Conservation (phyloP, 2,113 vertebrate genomes). For the Spheniscus mendiculus region DNA sequence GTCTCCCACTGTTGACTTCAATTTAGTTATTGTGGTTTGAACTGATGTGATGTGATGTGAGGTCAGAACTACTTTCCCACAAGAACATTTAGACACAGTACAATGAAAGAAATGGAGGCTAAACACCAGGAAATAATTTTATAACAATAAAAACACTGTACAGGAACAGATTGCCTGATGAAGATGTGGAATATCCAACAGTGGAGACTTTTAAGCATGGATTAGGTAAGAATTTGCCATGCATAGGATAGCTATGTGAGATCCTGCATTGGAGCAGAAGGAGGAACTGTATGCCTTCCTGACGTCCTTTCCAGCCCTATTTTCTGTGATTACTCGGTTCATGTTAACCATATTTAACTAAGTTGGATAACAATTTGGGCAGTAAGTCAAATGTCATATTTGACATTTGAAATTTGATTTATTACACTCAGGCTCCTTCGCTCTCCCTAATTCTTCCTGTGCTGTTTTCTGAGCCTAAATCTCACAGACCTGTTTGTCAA, state of each 20-base stretch:
- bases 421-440: neutral
- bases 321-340: neutral
- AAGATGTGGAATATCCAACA: neutral
- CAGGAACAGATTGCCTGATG: neutral
- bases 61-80: neutral
- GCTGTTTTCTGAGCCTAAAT: neutral
- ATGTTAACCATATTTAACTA: neutral
- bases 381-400: neutral
- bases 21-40: neutral
- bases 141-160: neutral
- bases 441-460: neutral
- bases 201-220: neutral
- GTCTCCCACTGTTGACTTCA: neutral
- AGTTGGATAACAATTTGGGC: neutral
- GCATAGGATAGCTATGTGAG: neutral
- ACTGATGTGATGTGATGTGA: neutral
- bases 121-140: neutral
- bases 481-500: neutral
- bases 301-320: neutral
- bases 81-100: neutral
- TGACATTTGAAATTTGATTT: neutral
- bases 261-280: fast-evolving
- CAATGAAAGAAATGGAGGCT: neutral
- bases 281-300: neutral
- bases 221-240: neutral